Evolutionary conservation across 2,888 invertebrate genomes (phyloP), one percentile per base, ranked within the genome.

Genomic region (Callimorpha dominula): DNA sequence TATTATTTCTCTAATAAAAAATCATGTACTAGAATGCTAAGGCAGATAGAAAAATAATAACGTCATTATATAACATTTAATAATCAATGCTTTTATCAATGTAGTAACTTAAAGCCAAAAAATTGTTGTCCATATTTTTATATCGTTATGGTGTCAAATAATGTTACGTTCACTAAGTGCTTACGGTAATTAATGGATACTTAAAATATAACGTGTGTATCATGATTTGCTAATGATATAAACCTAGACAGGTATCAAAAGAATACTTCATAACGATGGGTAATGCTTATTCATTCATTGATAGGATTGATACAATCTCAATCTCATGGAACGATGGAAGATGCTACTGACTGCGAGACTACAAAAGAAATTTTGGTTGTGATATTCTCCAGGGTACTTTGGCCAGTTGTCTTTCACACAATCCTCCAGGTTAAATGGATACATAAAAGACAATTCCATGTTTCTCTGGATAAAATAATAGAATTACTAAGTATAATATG

Each of bases 1-100:
- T 64, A 60, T 63, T 54, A 14, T 69, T 63, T 63, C 62, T 63
- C 17, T 69, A 50, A 62, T 69, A 60, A 69, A 64, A 43, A 17
- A 17, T 60, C 31, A 60, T 31, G 43, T 64, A 15, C 9, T 31
- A 31, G n/a, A 9, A 8, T 17, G 43, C 43, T 64, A 43, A 17
- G 17, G 9, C 63, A 17, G 63, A 43, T 42, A 40, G 15, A 5
- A 50, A 46, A 50, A 57, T 0, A 57, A 20, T 20, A 57, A 57
- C 9, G 11, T 11, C 11, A 57, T 31, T 31, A 31, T 31, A 1
- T n/a, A n/a, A n/a, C n/a, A n/a, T 31, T 31, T 31, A 31, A 31
- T 31, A 31, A 31, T 31, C 31, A 31, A 31, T 31, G 31, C 31
- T 31, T 31, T 31, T 31, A 31, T 31, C 31, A 31, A 31, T 31